Base-by-base conservation (phyloP, 2,113 vertebrate species). In the Myotis brandtii region DNA sequence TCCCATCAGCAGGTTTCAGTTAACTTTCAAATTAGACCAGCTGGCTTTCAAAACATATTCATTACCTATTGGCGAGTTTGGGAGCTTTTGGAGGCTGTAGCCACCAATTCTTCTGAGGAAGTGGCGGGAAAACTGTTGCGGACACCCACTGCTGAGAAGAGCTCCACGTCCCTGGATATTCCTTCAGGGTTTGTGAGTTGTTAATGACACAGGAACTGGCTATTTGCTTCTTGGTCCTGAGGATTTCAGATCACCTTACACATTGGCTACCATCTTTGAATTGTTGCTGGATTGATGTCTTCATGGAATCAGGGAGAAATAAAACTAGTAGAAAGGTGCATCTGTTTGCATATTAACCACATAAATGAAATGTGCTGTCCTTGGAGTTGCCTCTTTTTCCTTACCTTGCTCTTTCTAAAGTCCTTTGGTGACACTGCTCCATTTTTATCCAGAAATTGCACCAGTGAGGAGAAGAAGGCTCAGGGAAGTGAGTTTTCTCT, bases 11-110 rank as follows among this genome's bases (percentile, higher is more conserved):
- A 90, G 72, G 18, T 80, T 96, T 95, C 62, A 93, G 50, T 88
- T 91, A 94, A 90, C 64, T 85, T 95, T 96, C 85, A 79, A 89
- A 83, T 62, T 73, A 92, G 89, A 20, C 18, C 37, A 92, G 81
- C 80, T 85, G 9, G 56, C 43, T 48, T 95, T 95, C 81, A 84
- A 70, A 82, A 75, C 80, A 21, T n/a, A 69, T 8, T 32, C 62
- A 81, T 50, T 83, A 12, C 18, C 64, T n/a, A 2, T 2, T 88
- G 87, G 59, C 66, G 52, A 64, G 89, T 83, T 79, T 54, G 21
- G 64, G 43, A 94, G 64, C 2, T 37, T 81, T 79, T 37, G 48
- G 30, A 89, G 18, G 10, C 87, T 54, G 0, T 17, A 59, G 23
- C 9, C 37, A 67, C 30, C 17, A 3, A 25, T 18, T 89, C n/a